Base-by-base conservation (phyloP, 1,140 invertebrate species). In the Antheraea mylitta region DNA sequence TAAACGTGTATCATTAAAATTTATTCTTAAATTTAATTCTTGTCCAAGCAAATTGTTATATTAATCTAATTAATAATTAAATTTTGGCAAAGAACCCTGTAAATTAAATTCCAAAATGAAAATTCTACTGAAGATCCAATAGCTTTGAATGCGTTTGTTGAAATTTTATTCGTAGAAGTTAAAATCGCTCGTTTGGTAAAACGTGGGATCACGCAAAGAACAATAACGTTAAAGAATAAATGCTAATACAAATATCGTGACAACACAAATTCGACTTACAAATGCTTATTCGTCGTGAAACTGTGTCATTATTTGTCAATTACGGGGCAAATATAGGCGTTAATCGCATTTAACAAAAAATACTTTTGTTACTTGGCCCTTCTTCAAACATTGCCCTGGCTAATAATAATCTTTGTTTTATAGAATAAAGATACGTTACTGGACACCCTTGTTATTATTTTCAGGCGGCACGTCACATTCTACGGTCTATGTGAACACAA, bases 211-310 rank as follows among this genome's bases (percentile, higher is more conserved):
- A 9, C 11, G 45, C 6, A 13, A 53, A n/a, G 45, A 53, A 53
- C 45, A 53, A 53, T 53, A 53, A 53, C 45, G 13, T 53, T 53
- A 16, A 53, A 16, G 16, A 16, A 53, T 53, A n/a, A 53, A 13
- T 53, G 13, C 45, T 53, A 53, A 53, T 53, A 53, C 45, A 53
- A 53, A 53, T 53, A 53, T 53, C 45, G 45, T 53, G 45, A 53
- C 45, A 16, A 53, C 9, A 16, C 45, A 2, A 53, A 53, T 53
- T 53, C 45, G 13, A 6, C 45, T 53, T 42, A n/a, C 45, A 53
- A 16, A 53, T 53, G 45, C 45, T 53, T 53, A 53, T 53, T n/a
- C 13, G 45, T 53, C 45, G 45, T 53, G 16, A 53, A 53, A 53
- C 16, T 13, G 10, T 53, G 45, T 53, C 45, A 53, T 53, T 53